A percentile compares a stretch with the other conserved stretches of the same genome.
Conservation (phyloP, 1,140 invertebrate species). For the Drosophila setifemur region DNA sequence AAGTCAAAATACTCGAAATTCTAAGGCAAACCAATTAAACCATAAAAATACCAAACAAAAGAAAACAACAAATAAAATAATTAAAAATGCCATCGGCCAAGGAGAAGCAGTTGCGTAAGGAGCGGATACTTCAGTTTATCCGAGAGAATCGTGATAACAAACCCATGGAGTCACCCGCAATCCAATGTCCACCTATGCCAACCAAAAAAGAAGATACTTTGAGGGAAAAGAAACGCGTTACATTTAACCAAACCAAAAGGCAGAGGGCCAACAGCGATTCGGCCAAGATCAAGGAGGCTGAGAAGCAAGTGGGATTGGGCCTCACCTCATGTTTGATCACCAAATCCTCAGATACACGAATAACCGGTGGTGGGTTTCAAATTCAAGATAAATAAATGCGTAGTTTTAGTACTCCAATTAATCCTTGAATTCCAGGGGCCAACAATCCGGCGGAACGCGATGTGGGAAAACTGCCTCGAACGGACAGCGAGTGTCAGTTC, state of each 20-base stretch:
- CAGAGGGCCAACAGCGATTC: background rate
- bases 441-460: constrained; percentile 49
- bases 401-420: background rate
- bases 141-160: background rate
- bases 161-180: background rate
- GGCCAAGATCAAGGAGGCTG: constrained; percentile 14
- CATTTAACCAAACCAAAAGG: constrained; percentile 37
- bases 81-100: constrained; percentile 8
- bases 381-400: no score
- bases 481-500: constrained; percentile 59
- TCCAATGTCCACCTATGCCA: background rate
- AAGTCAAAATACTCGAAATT: background rate
- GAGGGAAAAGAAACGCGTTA: constrained; percentile 48
- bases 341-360: constrained; percentile 28
- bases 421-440: constrained; percentile 20
- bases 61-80: background rate
- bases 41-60: background rate
- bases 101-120: constrained; percentile 1
- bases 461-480: constrained; percentile 42
- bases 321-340: constrained; percentile 63
- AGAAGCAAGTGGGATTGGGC: constrained; percentile 35
- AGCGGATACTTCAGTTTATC: constrained; percentile 25
- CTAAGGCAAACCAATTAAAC: background rate
- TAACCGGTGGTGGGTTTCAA: background rate
- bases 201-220: background rate